phyloP scores from a whole-genome alignment of 2,888 invertebrate species.

The Chorisops tibialis region DNA sequence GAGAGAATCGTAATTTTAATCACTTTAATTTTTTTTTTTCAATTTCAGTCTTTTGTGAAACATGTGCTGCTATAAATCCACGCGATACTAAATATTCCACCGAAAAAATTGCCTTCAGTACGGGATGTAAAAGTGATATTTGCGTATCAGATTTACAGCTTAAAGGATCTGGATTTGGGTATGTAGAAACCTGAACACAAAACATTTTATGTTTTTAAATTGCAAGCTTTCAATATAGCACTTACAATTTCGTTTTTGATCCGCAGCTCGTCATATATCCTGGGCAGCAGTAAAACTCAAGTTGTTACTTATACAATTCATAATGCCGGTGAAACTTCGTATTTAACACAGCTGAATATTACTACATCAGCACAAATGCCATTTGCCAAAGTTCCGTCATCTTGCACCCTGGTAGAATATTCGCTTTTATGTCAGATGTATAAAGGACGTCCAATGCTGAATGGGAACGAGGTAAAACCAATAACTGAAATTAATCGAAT shows the following conservation, averaged over 20 bases:
- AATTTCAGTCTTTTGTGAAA: constrained; percentile 47
- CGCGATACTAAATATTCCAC: constrained; percentile 43
- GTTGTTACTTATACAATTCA: constrained; percentile 46
- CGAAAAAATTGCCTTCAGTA: constrained; percentile 50
- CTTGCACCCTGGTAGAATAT: constrained; percentile 40
- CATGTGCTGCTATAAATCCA: constrained; percentile 50
- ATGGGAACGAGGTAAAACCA: constrained; percentile 39
- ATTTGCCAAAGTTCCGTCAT: constrained; percentile 48
- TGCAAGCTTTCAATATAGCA: too few species aligned
- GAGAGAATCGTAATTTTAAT: too few species aligned
- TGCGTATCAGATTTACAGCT: constrained; percentile 50
- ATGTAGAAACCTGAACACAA: not conserved
- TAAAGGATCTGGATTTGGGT: constrained; percentile 42
- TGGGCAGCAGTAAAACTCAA: constrained; percentile 47
- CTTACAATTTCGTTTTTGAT: too few species aligned
- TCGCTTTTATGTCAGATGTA: constrained; percentile 47
- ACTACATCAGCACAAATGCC: constrained; percentile 50
- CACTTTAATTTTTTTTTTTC: not conserved
- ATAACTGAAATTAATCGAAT: too few species aligned
- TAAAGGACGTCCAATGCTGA: constrained; percentile 44
- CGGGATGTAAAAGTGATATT: constrained; percentile 47
- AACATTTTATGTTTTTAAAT: too few species aligned
- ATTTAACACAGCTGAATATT: constrained; percentile 52
- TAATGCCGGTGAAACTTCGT: constrained; percentile 55
- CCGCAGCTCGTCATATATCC: constrained; percentile 43